Evolutionary conservation across 2,113 vertebrate species (phyloP).

Genomic region (Calyptomena viridis): DNA sequence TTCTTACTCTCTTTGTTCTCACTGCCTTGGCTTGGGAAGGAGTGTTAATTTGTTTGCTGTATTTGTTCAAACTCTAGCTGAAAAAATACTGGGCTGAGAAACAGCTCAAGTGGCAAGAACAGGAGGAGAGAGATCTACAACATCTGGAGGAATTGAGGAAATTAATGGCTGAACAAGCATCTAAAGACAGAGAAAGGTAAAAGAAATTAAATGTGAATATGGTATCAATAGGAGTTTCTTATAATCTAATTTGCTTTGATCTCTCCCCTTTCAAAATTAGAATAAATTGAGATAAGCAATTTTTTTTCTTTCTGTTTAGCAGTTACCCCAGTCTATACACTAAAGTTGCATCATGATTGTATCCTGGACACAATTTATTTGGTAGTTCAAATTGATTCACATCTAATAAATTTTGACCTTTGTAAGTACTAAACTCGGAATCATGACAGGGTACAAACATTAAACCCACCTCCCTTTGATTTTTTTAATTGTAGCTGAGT

Average conservation of each 20-base stretch:
- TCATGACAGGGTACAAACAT: not conserved
- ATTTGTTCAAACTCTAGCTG: constrained; percentile 75
- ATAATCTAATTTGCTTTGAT: not conserved
- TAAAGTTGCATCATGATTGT: not conserved
- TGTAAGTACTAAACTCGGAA: not conserved
- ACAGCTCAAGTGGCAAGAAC: constrained; percentile 77
- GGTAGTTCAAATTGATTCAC: not conserved
- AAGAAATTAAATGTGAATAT: not conserved
- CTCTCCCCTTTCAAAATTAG: not conserved
- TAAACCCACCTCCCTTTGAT: not conserved
- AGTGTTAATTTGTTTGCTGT: not conserved
- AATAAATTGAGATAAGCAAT: not conserved
- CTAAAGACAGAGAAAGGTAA: constrained; percentile 87
- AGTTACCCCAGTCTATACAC: not conserved
- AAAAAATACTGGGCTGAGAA: constrained; percentile 83
- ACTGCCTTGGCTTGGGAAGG: not conserved
- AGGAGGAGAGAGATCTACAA: constrained; percentile 77
- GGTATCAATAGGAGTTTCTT: not conserved
- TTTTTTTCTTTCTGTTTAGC: not conserved
- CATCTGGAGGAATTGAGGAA: constrained; percentile 81
- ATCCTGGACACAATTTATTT: not conserved
- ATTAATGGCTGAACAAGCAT: constrained; percentile 83
- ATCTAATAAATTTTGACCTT: not conserved
- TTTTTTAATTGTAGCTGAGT: not conserved
- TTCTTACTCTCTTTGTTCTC: not conserved